A percentile compares a stretch with the other conserved stretches of the same genome.
Conservation (phyloP, 2,888 invertebrate species). For the Lamellibrachia columna region DNA sequence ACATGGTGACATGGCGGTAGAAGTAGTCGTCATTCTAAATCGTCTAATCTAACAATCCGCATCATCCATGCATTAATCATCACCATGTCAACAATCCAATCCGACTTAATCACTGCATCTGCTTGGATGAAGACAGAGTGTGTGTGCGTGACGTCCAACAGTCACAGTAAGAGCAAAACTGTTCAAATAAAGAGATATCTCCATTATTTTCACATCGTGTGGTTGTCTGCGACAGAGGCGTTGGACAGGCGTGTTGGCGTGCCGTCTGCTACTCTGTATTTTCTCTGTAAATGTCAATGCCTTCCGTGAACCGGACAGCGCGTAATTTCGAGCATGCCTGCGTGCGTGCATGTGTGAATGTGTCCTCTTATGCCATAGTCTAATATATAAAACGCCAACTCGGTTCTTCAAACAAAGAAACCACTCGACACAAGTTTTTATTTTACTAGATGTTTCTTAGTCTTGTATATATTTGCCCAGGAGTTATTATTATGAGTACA, state of each 20-base stretch:
- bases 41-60: conserved; percentile 6
- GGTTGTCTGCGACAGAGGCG: too few species aligned
- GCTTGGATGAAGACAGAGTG: neutral
- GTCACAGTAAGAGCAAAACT: neutral
- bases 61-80: neutral
- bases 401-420: neutral
- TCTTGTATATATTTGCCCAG: neutral
- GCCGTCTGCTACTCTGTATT: too few species aligned
- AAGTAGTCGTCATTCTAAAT: neutral
- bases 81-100: neutral
- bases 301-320: too few species aligned
- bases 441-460: neutral
- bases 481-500: too few species aligned
- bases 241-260: too few species aligned
- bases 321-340: too few species aligned
- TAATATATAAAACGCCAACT: neutral
- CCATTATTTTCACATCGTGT: too few species aligned
- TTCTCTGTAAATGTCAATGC: too few species aligned
- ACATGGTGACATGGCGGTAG: too few species aligned
- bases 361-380: neutral
- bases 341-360: too few species aligned
- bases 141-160: neutral
- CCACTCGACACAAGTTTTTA: neutral
- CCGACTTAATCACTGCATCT: neutral
- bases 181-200: neutral